Evolutionary conservation across 2,113 vertebrate species (phyloP).

Genomic region (Trichechus manatus): DNA sequence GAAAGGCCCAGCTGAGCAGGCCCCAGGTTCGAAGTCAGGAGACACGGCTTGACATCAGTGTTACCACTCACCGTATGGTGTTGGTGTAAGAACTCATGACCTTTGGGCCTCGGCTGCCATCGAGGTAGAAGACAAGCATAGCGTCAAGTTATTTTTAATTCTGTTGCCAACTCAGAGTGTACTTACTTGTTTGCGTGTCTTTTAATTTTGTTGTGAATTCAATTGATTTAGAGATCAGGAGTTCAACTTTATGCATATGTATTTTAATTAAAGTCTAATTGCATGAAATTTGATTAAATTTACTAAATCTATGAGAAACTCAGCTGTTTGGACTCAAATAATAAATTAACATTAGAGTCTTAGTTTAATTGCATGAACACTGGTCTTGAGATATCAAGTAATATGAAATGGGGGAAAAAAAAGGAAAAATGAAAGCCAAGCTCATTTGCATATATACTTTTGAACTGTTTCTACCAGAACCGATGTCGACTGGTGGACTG

Average conservation of each 20-base stretch:
- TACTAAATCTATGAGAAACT: constrained; percentile 53
- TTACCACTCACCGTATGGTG: not conserved
- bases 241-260: constrained; percentile 54
- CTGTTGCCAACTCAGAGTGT: not conserved
- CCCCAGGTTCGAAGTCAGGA: not conserved
- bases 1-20: not conserved
- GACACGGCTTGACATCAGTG: not conserved
- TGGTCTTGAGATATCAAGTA: constrained; percentile 39
- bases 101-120: not conserved
- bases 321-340: constrained; percentile 74
- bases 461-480: not conserved
- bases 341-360: constrained; percentile 66
- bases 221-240: constrained; percentile 57
- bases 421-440: constrained; percentile 14
- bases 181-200: constrained; percentile 57
- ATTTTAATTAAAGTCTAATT: constrained; percentile 78
- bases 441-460: not conserved
- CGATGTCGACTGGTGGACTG: not conserved
- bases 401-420: constrained; percentile 21
- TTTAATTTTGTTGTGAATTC: constrained; percentile 62
- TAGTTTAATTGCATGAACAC: constrained; percentile 66
- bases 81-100: not conserved
- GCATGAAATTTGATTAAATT: constrained; percentile 63
- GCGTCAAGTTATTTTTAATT: constrained; percentile 25
- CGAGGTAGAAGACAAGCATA: not conserved